A percentile compares a stretch with the other conserved stretches of the same genome.
phyloP scores from a whole-genome alignment of 2,113 vertebrate species.

The Ceratotherium simum region DNA sequence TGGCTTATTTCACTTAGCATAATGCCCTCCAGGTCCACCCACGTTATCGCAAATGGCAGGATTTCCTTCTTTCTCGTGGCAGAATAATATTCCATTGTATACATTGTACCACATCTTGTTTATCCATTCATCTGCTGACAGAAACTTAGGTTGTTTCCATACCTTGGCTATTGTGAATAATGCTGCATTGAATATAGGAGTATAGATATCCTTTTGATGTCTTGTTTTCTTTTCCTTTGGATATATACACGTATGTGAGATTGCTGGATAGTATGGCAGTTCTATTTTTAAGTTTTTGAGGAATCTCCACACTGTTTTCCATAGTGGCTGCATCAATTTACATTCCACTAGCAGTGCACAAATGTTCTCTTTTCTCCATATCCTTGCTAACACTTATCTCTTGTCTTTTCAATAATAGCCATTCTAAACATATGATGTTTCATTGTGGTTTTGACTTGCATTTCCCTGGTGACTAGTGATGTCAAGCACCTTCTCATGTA shows the following conservation, averaged over 20 bases:
- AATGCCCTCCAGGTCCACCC: neutral
- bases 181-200: neutral
- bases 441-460: neutral
- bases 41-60: neutral
- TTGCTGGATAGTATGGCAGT: neutral
- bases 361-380: neutral
- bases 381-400: neutral
- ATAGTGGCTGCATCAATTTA: neutral
- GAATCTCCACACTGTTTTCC: neutral
- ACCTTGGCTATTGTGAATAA: neutral
- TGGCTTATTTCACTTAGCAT: slow-evolving; percentile 37
- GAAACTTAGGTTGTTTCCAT: neutral
- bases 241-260: neutral
- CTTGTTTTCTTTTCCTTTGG: neutral
- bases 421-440: neutral
- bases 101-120: neutral
- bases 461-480: neutral
- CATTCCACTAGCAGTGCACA: neutral
- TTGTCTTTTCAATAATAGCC: neutral
- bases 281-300: slow-evolving; percentile 9
- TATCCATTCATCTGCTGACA: neutral
- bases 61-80: neutral
- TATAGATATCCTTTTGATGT: neutral
- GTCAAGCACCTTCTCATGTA: neutral
- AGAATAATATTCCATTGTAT: neutral